Evolutionary conservation across 2,888 invertebrate genomes (phyloP), one percentile per base, ranked within the genome.

Genomic region (Copidosoma aretas): DNA sequence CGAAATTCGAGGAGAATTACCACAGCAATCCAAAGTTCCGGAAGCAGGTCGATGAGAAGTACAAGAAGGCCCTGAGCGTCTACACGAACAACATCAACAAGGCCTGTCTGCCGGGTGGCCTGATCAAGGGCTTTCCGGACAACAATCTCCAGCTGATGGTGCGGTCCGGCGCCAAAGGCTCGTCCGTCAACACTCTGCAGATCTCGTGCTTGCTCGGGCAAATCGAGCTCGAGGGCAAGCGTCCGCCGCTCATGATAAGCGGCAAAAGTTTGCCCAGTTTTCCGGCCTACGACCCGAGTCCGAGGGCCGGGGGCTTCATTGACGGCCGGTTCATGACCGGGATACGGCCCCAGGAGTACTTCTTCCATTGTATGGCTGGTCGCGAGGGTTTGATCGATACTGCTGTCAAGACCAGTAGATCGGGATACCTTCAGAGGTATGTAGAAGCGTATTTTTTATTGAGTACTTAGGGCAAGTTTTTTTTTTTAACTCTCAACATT

Each of bases 341-440:
- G n/a, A 95, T 99, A 76, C 90, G 93, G 79, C 97, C 98, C 0
- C 97, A 97, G 84, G 98, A 99, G 81, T 97, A 97, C 83, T 99
- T 97, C 86, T 98, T 98, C 85, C 98, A 99, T 88, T 98, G 98
- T 81, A 99, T 99, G 98, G 99, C 99, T 64, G 99, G 99, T 65
- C 90, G 99, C 84, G 99, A 99, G 89, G 95, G 99, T 87, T 89
- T 99, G 64, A 95, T 99, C 78, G 99, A 99, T 89, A 99, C 99
- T 4, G 99, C 99, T 73, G 98, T 99, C 0, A 99, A 99, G 87
- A 99, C 99, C 1, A 97, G 97, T 85, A 90, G 98, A 71, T 97
- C 97, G 76, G 99, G 99, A 76, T 99, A 99, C 84, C 86, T 99
- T 66, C 83, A 83, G 62, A 76, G 83, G 67, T 70, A 5, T 8